Percentiles rank a stretch among this genome's conserved stretches.
These are phyloP conservation scores for Ciconia nigra DNA, from an alignment of 2,797 vertebrate species.

Conservation along the genomic window DNA sequence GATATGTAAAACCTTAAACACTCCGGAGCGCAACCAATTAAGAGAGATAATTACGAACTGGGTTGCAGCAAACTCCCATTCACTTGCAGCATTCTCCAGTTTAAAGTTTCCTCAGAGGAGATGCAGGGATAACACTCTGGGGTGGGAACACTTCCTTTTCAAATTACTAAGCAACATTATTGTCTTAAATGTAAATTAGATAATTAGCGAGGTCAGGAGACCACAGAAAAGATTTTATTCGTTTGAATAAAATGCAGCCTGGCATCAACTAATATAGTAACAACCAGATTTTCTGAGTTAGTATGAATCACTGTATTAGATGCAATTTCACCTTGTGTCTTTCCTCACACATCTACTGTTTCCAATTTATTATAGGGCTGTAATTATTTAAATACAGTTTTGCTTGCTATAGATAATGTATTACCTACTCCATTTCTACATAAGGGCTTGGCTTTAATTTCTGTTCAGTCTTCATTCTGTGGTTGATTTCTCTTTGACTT, in stretches of 20 bases:
- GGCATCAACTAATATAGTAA: not conserved
- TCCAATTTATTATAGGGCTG: not conserved
- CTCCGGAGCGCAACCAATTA: not conserved
- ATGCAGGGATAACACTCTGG: not conserved
- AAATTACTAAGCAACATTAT: conserved; percentile 31
- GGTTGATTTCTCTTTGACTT: not conserved
- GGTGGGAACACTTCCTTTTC: conserved; percentile 46
- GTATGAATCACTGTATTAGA: conserved; percentile 11
- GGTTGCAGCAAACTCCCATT: not conserved
- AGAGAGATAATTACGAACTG: not conserved
- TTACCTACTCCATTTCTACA: not conserved
- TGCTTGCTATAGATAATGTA: not conserved
- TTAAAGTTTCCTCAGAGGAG: conserved; percentile 33
- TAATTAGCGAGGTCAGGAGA: conserved; percentile 42
- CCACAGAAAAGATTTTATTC: conserved; percentile 60
- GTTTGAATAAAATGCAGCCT: conserved; percentile 57
- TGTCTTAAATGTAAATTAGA: conserved; percentile 59
- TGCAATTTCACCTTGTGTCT: not conserved
- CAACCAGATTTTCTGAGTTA: conserved; percentile 17
- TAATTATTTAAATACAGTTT: not conserved
- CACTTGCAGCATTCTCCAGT: conserved; percentile 28
- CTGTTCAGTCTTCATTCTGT: not conserved
- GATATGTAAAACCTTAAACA: conserved; percentile 41
- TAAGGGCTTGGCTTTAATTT: not conserved
- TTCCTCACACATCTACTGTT: not conserved